Conservation (phyloP, 2,888 invertebrate genomes). For the Netelia fuscicornis region DNA sequence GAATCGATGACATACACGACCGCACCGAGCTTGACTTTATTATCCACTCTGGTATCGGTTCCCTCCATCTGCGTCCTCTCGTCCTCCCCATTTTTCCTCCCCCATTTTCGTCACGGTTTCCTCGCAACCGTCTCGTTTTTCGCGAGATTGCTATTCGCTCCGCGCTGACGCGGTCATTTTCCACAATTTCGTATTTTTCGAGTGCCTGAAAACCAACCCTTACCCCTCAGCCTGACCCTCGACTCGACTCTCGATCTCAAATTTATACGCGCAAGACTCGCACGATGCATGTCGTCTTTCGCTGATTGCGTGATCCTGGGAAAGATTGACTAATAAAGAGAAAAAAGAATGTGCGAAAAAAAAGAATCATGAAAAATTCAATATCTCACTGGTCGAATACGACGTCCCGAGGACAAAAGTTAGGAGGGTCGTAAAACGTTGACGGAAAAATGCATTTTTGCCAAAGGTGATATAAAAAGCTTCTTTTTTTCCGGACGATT, state of each 20-base stretch:
- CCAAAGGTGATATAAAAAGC: neutral
- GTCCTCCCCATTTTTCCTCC: neutral
- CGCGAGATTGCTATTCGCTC: slow-evolving; percentile 13
- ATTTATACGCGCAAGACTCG: neutral
- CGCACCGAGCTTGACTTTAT: slow-evolving; percentile 54
- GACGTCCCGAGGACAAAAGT: neutral
- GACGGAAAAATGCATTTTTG: slow-evolving; percentile 31
- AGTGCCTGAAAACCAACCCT: neutral
- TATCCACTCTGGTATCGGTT: slow-evolving; percentile 54
- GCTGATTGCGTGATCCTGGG: neutral
- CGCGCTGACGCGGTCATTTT: slow-evolving; percentile 44
- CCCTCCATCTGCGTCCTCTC: slow-evolving; percentile 4
- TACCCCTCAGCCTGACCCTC: neutral
- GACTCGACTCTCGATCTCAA: slow-evolving; percentile 36
- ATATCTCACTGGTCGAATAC: slow-evolving; percentile 18
- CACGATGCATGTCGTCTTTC: neutral
- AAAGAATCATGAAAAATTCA: slow-evolving; percentile 21
- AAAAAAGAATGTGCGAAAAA: neutral
- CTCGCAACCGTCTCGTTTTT: neutral
- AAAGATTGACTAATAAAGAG: slow-evolving; percentile 5
- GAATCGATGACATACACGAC: slow-evolving; percentile 56
- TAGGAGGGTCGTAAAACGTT: slow-evolving; percentile 25
- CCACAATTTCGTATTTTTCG: slow-evolving; percentile 38
- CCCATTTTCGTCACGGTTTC: neutral
- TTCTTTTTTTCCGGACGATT: neutral